Percentiles rank a stretch among this genome's conserved stretches.
phyloP scores from a whole-genome alignment of 1,140 invertebrate species.

The Aphelenchoides fujianensis region DNA sequence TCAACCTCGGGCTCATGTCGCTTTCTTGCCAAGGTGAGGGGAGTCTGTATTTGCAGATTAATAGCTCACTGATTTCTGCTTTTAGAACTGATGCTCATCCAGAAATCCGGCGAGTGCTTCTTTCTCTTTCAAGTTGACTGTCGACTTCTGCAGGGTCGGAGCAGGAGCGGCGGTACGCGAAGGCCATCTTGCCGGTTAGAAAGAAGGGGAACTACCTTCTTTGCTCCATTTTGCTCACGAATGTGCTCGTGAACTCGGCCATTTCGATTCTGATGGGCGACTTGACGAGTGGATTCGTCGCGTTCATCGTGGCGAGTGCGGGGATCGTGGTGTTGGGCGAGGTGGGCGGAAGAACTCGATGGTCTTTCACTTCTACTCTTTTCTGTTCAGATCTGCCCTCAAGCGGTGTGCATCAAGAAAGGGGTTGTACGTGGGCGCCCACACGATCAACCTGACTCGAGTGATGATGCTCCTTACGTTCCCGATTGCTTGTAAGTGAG shows the following conservation, averaged over 20 bases:
- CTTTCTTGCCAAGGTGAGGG: constrained; percentile 68
- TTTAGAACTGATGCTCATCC: constrained; percentile 54
- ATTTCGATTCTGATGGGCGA: constrained; percentile 64
- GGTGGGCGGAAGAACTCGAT: too few relatives aligned
- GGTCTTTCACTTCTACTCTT: too few relatives aligned
- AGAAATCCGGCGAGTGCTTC: constrained; percentile 49
- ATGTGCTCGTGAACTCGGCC: constrained; percentile 66
- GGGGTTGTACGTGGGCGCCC: constrained; percentile 89
- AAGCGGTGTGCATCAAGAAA: constrained; percentile 69
- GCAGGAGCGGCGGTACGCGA: constrained; percentile 48
- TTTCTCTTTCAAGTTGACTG: constrained; percentile 4
- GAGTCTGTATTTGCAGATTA: too few relatives aligned
- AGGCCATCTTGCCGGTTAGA: constrained; percentile 51
- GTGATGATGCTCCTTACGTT: constrained; percentile 89
- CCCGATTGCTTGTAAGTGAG: constrained; percentile 84
- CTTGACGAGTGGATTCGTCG: constrained; percentile 64
- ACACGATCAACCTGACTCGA: constrained; percentile 84
- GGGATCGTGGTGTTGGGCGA: constrained; percentile 68
- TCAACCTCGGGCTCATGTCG: constrained; percentile 94
- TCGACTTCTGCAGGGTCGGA: constrained; percentile 50
- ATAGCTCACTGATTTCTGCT: too few relatives aligned
- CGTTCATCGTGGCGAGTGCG: constrained; percentile 65
- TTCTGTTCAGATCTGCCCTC: too few relatives aligned
- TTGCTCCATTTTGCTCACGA: constrained; percentile 63
- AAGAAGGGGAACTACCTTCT: constrained; percentile 50